Percentiles rank a stretch among this genome's conserved stretches.
phyloP scores from a whole-genome alignment of 2,888 invertebrate species.

The Dryomyza anilis region DNA sequence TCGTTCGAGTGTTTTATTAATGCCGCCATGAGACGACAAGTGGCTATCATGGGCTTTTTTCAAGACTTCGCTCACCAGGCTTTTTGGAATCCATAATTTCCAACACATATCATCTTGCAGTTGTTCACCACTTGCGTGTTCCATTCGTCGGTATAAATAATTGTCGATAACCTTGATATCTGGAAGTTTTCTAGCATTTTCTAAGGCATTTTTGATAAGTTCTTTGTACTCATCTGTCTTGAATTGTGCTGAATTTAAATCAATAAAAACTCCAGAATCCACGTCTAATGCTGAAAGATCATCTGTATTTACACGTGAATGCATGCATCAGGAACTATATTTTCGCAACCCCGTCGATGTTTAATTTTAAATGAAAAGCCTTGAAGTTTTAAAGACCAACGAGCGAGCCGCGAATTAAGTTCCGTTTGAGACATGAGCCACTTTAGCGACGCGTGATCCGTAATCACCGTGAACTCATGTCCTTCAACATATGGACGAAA shows the following conservation, averaged over 20 bases:
- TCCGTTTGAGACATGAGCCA: too few relatives aligned
- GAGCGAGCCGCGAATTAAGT: conserved; percentile 1
- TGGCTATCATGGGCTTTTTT: background rate
- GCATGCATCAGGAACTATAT: too few relatives aligned
- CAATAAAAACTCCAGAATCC: background rate
- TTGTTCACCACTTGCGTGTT: background rate
- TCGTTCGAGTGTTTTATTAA: background rate
- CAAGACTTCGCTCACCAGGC: background rate
- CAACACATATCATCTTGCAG: conserved; percentile 5
- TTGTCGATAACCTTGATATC: background rate
- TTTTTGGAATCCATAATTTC: conserved; percentile 16
- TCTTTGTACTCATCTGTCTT: background rate
- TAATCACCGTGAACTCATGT: background rate
- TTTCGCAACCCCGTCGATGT: conserved; percentile 8
- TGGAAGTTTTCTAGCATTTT: too few relatives aligned
- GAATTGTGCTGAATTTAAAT: background rate
- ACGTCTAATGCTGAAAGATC: background rate
- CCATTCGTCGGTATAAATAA: background rate
- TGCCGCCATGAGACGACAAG: background rate
- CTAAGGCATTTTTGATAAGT: background rate
- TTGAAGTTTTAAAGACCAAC: background rate
- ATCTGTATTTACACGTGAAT: background rate
- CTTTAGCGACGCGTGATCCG: too few relatives aligned
- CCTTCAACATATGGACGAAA: background rate
- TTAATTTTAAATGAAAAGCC: conserved; percentile 16